Conservation (phyloP, 2,888 invertebrate species). For the Trimorus sp. region DNA sequence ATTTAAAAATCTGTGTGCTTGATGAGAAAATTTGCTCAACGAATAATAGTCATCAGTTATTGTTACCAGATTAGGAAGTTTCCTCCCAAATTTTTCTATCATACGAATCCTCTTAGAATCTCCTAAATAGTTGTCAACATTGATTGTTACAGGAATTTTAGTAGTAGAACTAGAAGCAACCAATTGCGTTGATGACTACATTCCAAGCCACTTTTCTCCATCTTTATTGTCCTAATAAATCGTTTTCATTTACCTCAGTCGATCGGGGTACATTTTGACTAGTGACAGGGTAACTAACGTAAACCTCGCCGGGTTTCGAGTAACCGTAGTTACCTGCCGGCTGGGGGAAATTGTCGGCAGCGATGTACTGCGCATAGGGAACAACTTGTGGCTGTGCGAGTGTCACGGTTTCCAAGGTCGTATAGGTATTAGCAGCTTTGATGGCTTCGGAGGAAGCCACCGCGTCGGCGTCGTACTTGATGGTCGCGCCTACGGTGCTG, state of each 20-base stretch:
- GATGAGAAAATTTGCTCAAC: too few relatives aligned
- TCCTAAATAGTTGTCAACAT: too few relatives aligned
- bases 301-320: slow-evolving; percentile 76
- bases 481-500: slow-evolving; percentile 71
- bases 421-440: slow-evolving; percentile 82
- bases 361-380: slow-evolving; percentile 77
- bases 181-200: too few relatives aligned
- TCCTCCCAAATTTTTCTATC: too few relatives aligned
- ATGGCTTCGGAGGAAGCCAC: slow-evolving; percentile 76
- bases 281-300: slow-evolving; percentile 73
- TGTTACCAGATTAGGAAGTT: too few relatives aligned
- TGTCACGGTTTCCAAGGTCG: slow-evolving; percentile 86
- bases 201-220: too few relatives aligned
- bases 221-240: background rate
- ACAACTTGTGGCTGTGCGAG: slow-evolving; percentile 81
- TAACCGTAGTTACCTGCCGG: slow-evolving; percentile 73
- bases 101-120: too few relatives aligned
- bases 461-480: slow-evolving; percentile 81
- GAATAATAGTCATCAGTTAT: too few relatives aligned
- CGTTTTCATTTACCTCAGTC: slow-evolving; percentile 72
- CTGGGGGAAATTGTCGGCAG: slow-evolving; percentile 75
- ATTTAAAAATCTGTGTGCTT: too few relatives aligned
- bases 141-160: too few relatives aligned
- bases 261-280: slow-evolving; percentile 72
- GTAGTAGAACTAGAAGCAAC: too few relatives aligned